Evolutionary conservation across 2,797 vertebrate genomes (phyloP).

Genomic region (Pangasius krempfi): DNA sequence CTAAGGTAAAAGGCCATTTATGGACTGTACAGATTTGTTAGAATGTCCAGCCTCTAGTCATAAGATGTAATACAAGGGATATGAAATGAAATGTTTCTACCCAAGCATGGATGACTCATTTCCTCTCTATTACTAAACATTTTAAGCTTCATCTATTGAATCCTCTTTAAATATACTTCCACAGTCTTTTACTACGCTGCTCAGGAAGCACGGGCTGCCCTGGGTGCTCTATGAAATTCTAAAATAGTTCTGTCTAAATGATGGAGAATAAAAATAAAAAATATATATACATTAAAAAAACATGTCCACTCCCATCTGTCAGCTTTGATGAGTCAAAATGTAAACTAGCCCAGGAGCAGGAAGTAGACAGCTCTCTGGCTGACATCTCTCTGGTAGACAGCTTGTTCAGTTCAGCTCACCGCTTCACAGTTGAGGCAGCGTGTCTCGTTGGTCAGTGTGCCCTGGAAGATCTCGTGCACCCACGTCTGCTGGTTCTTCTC

Average conservation of each 20-base stretch:
- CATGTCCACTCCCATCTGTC: background rate
- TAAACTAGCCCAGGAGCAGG: background rate
- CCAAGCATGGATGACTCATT: background rate
- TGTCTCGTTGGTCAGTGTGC: conserved; percentile 92
- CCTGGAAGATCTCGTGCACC: conserved; percentile 96
- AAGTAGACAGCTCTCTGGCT: background rate
- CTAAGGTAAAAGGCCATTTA: background rate
- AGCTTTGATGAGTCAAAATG: background rate
- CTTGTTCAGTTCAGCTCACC: conserved; percentile 68
- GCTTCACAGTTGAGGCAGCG: conserved; percentile 95
- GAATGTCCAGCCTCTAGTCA: background rate
- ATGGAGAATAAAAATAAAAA: background rate
- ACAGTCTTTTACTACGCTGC: background rate
- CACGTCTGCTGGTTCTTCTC: conserved; percentile 87
- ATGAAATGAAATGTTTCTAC: background rate
- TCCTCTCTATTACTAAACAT: background rate
- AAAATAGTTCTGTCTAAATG: background rate
- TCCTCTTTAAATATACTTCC: background rate
- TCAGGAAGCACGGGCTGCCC: background rate
- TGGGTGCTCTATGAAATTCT: background rate
- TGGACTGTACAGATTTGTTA: background rate
- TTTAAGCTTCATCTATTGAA: background rate
- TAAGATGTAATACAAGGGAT: background rate
- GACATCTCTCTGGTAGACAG: background rate
- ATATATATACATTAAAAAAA: background rate